A percentile compares a stretch with the other conserved stretches of the same genome.
Evolutionary conservation across 1,140 invertebrate genomes (phyloP).

Genomic region (Caenorhabditis inopinata): DNA sequence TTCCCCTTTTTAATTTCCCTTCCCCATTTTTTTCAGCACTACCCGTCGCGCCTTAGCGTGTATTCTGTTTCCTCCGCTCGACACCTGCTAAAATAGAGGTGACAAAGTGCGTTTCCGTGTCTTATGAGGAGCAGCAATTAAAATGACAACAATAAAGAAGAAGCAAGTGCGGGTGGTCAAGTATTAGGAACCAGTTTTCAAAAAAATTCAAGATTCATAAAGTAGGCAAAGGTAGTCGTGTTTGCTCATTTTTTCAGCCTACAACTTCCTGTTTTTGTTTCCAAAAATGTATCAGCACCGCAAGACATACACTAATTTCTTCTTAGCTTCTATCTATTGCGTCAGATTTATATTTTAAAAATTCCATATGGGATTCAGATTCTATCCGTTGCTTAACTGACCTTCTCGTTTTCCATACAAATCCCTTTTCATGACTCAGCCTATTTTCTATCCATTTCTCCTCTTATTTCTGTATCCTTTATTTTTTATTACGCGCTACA

Average conservation of each 20-base stretch:
- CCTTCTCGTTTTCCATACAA: conserved; percentile 26
- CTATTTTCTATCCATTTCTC: not conserved
- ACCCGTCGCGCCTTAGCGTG: not conserved
- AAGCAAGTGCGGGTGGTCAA: not conserved
- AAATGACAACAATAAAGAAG: not conserved
- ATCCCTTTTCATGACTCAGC: not conserved
- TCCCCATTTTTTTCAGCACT: not conserved
- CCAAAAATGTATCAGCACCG: not conserved
- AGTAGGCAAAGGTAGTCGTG: too few species aligned
- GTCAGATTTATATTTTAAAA: too few species aligned
- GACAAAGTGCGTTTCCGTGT: conserved; percentile 27
- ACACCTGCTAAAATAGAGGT: not conserved
- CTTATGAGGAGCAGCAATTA: conserved; percentile 12
- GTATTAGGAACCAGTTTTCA: not conserved
- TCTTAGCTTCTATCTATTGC: too few species aligned
- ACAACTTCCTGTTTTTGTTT: too few species aligned
- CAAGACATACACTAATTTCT: too few species aligned
- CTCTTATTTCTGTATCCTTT: not conserved
- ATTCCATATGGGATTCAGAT: not conserved
- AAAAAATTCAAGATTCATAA: not conserved
- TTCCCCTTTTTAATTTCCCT: not conserved
- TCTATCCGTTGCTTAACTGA: not conserved
- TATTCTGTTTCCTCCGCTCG: not conserved
- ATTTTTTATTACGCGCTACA: not conserved
- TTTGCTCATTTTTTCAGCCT: too few species aligned